These are phyloP conservation scores for Tetramorium simillimum DNA, from an alignment of 1,140 invertebrate species.

Conservation along the genomic window DNA sequence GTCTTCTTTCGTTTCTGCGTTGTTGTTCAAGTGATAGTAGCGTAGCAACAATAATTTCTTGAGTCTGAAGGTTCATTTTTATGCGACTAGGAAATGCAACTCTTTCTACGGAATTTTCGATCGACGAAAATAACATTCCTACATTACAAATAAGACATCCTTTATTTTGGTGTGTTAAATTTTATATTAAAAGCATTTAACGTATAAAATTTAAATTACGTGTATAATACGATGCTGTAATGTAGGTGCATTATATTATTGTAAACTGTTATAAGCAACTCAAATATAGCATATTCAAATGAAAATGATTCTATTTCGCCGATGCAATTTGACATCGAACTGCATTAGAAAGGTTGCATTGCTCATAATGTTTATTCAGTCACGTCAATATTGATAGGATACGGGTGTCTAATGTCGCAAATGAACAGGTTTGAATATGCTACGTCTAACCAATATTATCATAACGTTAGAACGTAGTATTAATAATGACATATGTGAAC, in stretches of 20 bases:
- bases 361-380: conserved; percentile 32
- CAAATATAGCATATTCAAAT: neutral
- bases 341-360: conserved; percentile 3
- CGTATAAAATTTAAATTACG: neutral
- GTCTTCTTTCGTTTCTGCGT: neutral
- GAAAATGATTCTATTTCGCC: neutral
- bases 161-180: neutral
- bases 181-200: neutral
- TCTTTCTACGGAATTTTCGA: neutral
- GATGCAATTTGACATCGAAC: conserved; percentile 5
- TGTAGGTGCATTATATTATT: neutral
- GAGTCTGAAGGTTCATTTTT: conserved; percentile 13
- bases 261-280: no score
- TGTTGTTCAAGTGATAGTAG: neutral
- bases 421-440: conserved; percentile 38
- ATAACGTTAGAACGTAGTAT: conserved; percentile 34
- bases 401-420: conserved; percentile 27
- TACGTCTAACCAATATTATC: conserved; percentile 17
- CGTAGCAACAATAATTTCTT: conserved; percentile 19
- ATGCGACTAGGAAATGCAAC: conserved; percentile 1
- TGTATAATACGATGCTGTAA: neutral
- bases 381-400: conserved; percentile 37
- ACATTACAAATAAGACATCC: neutral
- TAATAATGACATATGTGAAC: conserved; percentile 37
- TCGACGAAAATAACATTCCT: neutral